Evolutionary conservation across 2,888 invertebrate species (phyloP), one percentile per base, ranked within the genome.

Genomic region (Ochropleura plecta): DNA sequence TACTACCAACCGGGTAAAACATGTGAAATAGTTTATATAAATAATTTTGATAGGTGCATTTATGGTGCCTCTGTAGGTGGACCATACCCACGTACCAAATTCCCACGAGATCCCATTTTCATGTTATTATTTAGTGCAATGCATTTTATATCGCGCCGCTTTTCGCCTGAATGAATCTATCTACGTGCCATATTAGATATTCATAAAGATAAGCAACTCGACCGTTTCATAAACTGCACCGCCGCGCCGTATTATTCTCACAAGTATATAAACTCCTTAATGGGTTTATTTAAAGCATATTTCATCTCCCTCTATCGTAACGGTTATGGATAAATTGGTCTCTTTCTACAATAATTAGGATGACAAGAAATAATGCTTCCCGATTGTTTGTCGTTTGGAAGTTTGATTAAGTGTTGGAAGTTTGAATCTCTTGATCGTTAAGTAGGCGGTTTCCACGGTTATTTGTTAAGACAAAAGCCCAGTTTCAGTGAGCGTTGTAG

Each of bases 321-420:
- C 8, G 42, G 30, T 14, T 12, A 20, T 51, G 69, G 46, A 55
- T 83, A 79, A 77, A 78, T 75, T 73, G 70, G 82, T 81, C 81
- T 82, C 84, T 83, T 78, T 86, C 84, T 57, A 60, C 73, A 84
- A 85, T 88, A 88, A 90, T 90, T 87, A 88, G 84, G 84, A 79
- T 79, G 88, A 86, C 85, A 88, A 83, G 84, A 87, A 86, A 79
- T 86, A 87, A 87, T 89, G 79, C 76, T 76, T 81, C 74, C 49
- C 86, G 74, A 88, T 90, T 86, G 88, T 90, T 91, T 86, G 88
- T 87, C 85, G 83, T 86, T 88, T 83, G 64, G 79, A 88, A 90
- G 82, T 89, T 86, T 82, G 85, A 83, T 86, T 83, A 88, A 89
- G 88, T 88, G 88, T 60, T 73, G 59, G 75, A 85, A 86, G 81